Conservation (phyloP, 2,797 vertebrate species). For the Cryptoprocta ferox region DNA sequence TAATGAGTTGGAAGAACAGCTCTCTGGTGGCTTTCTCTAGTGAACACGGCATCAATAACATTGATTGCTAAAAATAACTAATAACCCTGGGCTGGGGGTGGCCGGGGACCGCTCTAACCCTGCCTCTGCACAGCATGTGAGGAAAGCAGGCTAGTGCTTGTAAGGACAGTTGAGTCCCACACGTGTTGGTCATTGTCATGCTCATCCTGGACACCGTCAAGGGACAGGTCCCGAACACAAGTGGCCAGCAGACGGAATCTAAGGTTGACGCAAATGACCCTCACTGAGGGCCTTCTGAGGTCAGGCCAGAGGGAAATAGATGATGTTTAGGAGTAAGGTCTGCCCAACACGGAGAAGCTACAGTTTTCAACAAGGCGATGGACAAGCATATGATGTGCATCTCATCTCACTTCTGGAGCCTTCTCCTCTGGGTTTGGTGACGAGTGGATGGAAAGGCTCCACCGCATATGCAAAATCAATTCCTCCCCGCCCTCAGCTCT, state of each 20-base stretch:
- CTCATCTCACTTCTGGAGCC: background rate
- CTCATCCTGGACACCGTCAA: rapidly evolving
- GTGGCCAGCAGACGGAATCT: background rate
- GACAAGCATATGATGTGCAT: background rate
- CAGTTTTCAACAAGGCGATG: background rate
- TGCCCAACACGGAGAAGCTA: background rate
- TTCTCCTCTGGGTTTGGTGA: background rate
- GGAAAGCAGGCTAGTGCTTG: background rate
- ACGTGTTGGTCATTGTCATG: rapidly evolving
- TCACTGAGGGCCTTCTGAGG: background rate
- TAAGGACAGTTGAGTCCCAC: background rate
- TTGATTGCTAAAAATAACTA: conserved; percentile 86
- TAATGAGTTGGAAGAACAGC: conserved; percentile 88
- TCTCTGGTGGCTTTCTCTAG: conserved; percentile 85
- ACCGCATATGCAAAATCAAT: rapidly evolving
- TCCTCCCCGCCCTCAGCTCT: background rate
- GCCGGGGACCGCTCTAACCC: conserved; percentile 19
- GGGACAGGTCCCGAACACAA: background rate
- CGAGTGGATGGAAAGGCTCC: background rate
- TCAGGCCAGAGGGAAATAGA: background rate
- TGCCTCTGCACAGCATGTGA: background rate
- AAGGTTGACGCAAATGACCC: background rate
- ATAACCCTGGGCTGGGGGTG: conserved; percentile 64
- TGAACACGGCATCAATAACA: conserved; percentile 82
- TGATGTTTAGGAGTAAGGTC: background rate